Evolutionary conservation across 1,140 invertebrate species (phyloP), one percentile per base, ranked within the genome.

Genomic region (Nylanderia fulva): DNA sequence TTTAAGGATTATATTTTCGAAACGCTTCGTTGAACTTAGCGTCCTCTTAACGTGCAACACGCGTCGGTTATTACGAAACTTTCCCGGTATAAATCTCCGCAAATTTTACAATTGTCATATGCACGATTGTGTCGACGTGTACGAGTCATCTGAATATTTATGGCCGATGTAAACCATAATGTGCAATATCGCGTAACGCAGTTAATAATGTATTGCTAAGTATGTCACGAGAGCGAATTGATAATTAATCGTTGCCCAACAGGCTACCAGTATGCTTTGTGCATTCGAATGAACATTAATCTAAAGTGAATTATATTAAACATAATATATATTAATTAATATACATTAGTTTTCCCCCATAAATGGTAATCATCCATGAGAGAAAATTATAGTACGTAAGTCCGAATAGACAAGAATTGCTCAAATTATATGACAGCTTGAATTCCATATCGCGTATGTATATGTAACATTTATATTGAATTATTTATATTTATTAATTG

Each of bases 1-100:
- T 76, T 84, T 72, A 71, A 58, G 52, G 52, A 82, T 82, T 82
- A 60, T 72, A 60, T 72, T 82, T 82, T 72, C 66, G n/a, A 54
- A 72, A 58, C 24, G 64, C 52, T 71, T 24, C 66, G 66, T 54
- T 54, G 33, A 86, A 85, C 74, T 54, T 42, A 76, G 74, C 61
- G 74, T 79, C 48, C 21, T 68, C 39, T 60, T 80, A 69, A 63
- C 54, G 58, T 42, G n/a, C n/a, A 71, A 33, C n/a, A 48, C 33
- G 68, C 79, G 27, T 61, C 58, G 45, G 36, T 82, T 72, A 82
- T 72, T 72, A 58, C 64, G n/a, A 45, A 82, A 82, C 52, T 82
- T 58, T 58, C 54, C 66, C 18, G 27, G 5, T 24, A 42, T 69
- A 71, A 82, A 82, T 82, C 52, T 58, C 39, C 13, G 18, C 11